Evolutionary conservation across 2,797 vertebrate genomes (phyloP).

Genomic region (Sphaeramia orbicularis): DNA sequence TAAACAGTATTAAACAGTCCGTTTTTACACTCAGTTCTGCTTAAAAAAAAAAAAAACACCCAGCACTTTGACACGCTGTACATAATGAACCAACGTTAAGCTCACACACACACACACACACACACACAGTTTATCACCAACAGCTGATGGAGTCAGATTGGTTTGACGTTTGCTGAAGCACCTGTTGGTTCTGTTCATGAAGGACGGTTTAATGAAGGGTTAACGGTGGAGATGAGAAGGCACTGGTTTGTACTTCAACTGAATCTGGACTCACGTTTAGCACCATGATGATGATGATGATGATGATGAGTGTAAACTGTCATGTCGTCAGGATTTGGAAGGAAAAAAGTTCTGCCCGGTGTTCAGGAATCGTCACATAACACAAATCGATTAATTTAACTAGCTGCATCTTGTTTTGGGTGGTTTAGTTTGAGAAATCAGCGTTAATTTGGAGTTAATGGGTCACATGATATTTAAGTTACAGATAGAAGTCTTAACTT

Average conservation of each 20-base stretch:
- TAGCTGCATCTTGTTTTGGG: no score
- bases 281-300: not conserved
- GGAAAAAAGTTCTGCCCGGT: no score
- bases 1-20: conserved; percentile 77
- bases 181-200: conserved; percentile 40
- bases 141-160: conserved; percentile 36
- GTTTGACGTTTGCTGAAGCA: conserved; percentile 21
- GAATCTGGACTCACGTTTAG: conserved; percentile 6
- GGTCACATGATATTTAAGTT: no score
- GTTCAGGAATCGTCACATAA: no score
- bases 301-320: not conserved
- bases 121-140: conserved; percentile 37
- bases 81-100: conserved; percentile 73
- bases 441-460: no score
- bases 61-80: conserved; percentile 85
- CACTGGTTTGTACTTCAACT: not conserved
- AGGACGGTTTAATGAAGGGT: conserved; percentile 32
- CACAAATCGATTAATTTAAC: no score
- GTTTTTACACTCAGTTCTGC: conserved; percentile 70
- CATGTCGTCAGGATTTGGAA: no score
- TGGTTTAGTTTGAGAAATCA: no score
- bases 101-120: conserved; percentile 1
- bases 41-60: conserved; percentile 70
- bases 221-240: not conserved
- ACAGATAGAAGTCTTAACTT: no score